A percentile compares a stretch with the other conserved stretches of the same genome.
phyloP scores from a whole-genome alignment of 92 coral and sea anemone species.

The Actinostola sp. region DNA sequence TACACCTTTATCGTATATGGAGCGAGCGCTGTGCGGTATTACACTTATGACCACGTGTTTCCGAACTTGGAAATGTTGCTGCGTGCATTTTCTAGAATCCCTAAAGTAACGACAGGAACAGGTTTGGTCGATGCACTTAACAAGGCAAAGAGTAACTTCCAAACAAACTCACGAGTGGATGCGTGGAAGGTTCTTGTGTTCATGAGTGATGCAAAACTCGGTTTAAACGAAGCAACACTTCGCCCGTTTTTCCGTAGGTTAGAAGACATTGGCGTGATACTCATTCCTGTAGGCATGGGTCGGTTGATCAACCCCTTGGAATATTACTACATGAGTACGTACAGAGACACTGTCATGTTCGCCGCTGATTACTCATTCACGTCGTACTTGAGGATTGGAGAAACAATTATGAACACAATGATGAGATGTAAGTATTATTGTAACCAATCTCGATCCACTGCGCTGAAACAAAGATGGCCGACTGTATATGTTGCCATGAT shows the following conservation, averaged over 20 bases:
- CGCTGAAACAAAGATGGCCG: no score
- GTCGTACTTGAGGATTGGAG: constrained; percentile 20
- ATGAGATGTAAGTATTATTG: constrained; percentile 24
- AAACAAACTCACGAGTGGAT: constrained; percentile 8
- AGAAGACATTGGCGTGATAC: constrained; percentile 21
- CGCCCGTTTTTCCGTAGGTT: neutral
- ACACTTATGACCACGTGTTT: constrained; percentile 22
- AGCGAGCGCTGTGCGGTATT: constrained; percentile 5
- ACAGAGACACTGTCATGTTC: constrained; percentile 30
- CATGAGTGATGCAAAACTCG: constrained; percentile 24
- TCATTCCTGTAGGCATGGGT: constrained; percentile 30
- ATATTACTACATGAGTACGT: constrained; percentile 26
- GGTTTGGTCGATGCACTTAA: neutral
- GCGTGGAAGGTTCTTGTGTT: constrained; percentile 41
- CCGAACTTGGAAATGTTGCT: constrained; percentile 31
- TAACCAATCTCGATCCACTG: no score
- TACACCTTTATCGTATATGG: constrained; percentile 38
- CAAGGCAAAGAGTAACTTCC: constrained; percentile 9
- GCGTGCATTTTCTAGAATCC: constrained; percentile 22
- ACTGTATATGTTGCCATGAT: no score
- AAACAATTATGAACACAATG: constrained; percentile 17
- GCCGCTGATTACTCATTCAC: constrained; percentile 25
- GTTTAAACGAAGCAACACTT: neutral
- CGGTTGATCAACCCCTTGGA: constrained; percentile 16
- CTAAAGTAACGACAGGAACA: constrained; percentile 12